Conservation (phyloP, 2,797 vertebrate species). For the Selene dorsalis region DNA sequence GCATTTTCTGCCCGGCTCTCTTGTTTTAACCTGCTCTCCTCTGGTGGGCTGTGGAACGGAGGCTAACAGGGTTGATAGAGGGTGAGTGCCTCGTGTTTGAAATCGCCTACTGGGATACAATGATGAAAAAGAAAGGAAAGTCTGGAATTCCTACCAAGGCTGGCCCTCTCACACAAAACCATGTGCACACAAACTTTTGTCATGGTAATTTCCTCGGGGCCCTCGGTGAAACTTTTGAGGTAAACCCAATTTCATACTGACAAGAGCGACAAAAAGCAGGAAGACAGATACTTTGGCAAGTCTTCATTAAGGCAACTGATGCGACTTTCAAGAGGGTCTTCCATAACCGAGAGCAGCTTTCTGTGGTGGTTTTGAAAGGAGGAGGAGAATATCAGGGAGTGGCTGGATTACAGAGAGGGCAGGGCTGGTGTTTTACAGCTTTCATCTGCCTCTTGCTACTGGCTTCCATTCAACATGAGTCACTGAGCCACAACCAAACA, state of each 20-base stretch:
- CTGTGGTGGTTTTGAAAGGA: background rate
- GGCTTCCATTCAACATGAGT: constrained; percentile 67
- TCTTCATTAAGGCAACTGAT: constrained; percentile 33
- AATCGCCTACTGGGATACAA: constrained; percentile 45
- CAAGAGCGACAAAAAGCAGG: constrained; percentile 22
- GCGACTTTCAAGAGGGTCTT: constrained; percentile 14
- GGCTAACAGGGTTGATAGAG: constrained; percentile 30
- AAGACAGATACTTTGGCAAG: constrained; percentile 33
- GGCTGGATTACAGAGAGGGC: constrained; percentile 57
- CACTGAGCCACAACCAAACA: constrained; percentile 60
- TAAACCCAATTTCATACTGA: constrained; percentile 42
- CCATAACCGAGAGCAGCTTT: background rate
- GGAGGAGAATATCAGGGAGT: constrained; percentile 59
- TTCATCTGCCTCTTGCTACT: constrained; percentile 62
- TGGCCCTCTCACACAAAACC: constrained; percentile 33
- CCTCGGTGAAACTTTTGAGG: constrained; percentile 46
- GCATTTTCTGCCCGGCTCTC: constrained; percentile 29
- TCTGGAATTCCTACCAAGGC: constrained; percentile 65
- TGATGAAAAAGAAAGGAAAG: constrained; percentile 42
- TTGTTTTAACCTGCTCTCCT: constrained; percentile 30
- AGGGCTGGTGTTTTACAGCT: constrained; percentile 57
- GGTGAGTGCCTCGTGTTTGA: constrained; percentile 30
- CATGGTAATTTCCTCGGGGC: constrained; percentile 70
- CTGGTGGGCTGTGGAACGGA: constrained; percentile 37
- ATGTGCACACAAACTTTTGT: constrained; percentile 63